These are phyloP conservation scores for Acronicta psi DNA, from an alignment of 2,888 invertebrate genomes.

Conservation along the genomic window DNA sequence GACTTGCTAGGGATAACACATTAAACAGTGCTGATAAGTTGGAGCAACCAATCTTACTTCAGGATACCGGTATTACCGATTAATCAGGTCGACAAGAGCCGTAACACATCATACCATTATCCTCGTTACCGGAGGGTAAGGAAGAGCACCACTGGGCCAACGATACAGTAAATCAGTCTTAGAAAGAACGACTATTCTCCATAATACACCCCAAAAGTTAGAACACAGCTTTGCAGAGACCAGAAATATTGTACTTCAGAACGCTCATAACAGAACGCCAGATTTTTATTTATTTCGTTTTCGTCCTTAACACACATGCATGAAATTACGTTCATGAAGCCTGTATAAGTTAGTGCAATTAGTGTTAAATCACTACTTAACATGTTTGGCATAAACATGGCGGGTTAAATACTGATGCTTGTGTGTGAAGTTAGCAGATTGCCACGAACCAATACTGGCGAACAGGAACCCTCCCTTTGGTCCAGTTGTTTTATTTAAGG, in stretches of 20 bases:
- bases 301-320: constrained; percentile 44
- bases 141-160: no score
- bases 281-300: constrained; percentile 33
- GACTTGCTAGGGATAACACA: no score
- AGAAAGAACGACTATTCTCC: no score
- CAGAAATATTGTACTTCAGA: not conserved
- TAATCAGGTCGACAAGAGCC: no score
- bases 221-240: no score
- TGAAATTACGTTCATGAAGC: constrained; percentile 20
- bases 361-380: constrained; percentile 25
- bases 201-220: no score
- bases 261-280: constrained; percentile 5
- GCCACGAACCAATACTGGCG: constrained; percentile 20
- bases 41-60: no score
- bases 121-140: no score
- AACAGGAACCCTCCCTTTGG: constrained; percentile 23
- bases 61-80: no score
- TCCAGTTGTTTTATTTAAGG: constrained; percentile 26
- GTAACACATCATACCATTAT: no score
- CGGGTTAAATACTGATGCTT: constrained; percentile 37
- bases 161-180: no score
- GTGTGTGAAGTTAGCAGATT: constrained; percentile 22
- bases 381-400: constrained; percentile 28
- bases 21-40: no score
- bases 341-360: constrained; percentile 23